A percentile compares a stretch with the other conserved stretches of the same genome.
Conservation (phyloP, 1,140 invertebrate species). For the Trigoniulus corallinus region DNA sequence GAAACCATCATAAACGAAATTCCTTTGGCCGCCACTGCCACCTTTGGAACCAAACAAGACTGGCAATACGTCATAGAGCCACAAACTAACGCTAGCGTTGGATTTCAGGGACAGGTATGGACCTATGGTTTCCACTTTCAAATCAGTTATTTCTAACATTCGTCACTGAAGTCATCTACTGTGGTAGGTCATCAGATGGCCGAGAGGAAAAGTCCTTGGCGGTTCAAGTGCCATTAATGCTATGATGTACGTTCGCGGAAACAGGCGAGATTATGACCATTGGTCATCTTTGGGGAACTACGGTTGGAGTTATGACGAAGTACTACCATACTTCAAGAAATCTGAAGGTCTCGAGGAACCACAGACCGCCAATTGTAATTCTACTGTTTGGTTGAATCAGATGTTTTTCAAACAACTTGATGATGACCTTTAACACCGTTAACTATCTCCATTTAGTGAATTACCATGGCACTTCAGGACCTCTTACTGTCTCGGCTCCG, state of each 20-base stretch:
- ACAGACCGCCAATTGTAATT: constrained; percentile 36
- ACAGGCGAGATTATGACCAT: constrained; percentile 70
- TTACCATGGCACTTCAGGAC: not conserved
- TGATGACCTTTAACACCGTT: constrained; percentile 53
- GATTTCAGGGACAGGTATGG: too few species aligned
- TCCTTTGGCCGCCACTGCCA: too few species aligned
- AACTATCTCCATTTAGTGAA: not conserved
- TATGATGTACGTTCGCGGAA: constrained; percentile 85
- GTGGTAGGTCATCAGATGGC: too few species aligned
- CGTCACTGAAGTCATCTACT: too few species aligned
- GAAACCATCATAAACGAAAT: too few species aligned
- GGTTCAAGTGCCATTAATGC: constrained; percentile 86
- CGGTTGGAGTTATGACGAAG: constrained; percentile 76
- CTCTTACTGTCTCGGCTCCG: constrained; percentile 61
- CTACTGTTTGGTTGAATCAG: too few species aligned
- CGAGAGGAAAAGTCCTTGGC: constrained; percentile 27
- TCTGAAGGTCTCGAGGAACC: constrained; percentile 47
- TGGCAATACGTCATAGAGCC: too few species aligned
- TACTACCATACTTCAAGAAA: constrained; percentile 66
- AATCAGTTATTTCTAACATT: too few species aligned
- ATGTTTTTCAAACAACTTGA: constrained; percentile 48
- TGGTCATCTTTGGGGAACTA: constrained; percentile 75
- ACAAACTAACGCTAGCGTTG: too few species aligned
- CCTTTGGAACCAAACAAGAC: too few species aligned
- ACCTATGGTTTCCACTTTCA: too few species aligned